Percentiles rank a stretch among this genome's conserved stretches.
Evolutionary conservation across 2,113 vertebrate species (phyloP).

Genomic region (Ciconia boyciana): DNA sequence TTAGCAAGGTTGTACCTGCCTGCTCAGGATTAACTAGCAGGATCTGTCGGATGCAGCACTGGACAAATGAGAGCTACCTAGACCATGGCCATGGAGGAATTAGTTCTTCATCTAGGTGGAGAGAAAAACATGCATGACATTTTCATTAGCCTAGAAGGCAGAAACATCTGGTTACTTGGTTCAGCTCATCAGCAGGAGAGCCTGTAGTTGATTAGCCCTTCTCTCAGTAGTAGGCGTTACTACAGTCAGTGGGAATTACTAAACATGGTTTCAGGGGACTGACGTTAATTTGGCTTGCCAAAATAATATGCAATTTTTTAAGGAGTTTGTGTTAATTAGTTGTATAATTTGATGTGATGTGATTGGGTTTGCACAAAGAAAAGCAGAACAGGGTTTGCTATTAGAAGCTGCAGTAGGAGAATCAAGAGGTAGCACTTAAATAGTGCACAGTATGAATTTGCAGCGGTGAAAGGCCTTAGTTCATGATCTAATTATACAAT

Average conservation of each 20-base stretch:
- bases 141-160: slow-evolving; percentile 56
- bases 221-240: slow-evolving; percentile 58
- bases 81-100: slow-evolving; percentile 11
- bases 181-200: slow-evolving; percentile 57
- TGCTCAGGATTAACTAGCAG: not conserved
- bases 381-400: slow-evolving; percentile 48
- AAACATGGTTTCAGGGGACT: slow-evolving; percentile 49
- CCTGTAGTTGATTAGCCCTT: slow-evolving; percentile 34
- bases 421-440: slow-evolving; percentile 63
- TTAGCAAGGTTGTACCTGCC: not conserved
- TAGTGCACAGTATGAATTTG: slow-evolving; percentile 54
- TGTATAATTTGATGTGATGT: slow-evolving; percentile 67
- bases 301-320: slow-evolving; percentile 69
- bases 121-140: slow-evolving; percentile 44
- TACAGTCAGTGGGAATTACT: slow-evolving; percentile 50
- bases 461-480: slow-evolving; percentile 39
- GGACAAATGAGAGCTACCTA: not conserved
- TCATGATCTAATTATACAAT: slow-evolving; percentile 67
- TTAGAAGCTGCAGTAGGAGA: slow-evolving; percentile 52
- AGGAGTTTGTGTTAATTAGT: slow-evolving; percentile 67
- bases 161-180: slow-evolving; percentile 52
- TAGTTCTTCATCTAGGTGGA: slow-evolving; percentile 41
- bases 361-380: slow-evolving; percentile 61
- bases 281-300: slow-evolving; percentile 60
- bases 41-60: not conserved